phyloP scores from a whole-genome alignment of 2,113 vertebrate species.

The Corythornis vintsioides region DNA sequence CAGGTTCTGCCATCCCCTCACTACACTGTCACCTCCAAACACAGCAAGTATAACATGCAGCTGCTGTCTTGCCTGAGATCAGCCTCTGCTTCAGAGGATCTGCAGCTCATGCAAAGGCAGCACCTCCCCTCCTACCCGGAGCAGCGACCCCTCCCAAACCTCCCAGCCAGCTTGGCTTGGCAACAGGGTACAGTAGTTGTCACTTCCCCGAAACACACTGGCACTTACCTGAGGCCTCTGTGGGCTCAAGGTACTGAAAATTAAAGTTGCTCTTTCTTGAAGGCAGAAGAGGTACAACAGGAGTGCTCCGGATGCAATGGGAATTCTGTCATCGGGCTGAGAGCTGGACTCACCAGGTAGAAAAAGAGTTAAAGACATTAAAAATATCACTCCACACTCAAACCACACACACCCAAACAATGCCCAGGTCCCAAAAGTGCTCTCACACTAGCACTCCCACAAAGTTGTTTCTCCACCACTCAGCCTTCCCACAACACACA shows the following conservation, averaged over 20 bases:
- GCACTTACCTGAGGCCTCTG: not conserved
- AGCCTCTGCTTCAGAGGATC: not conserved
- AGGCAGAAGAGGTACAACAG: not conserved
- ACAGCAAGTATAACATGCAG: rapidly evolving
- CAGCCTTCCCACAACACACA: not conserved
- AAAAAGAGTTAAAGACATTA: not conserved
- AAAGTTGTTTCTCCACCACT: not conserved
- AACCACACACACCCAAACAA: not conserved
- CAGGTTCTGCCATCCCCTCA: not conserved
- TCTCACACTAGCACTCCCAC: not conserved
- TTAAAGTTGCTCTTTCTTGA: not conserved
- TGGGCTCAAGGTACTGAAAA: not conserved
- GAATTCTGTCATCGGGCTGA: not conserved
- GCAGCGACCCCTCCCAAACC: rapidly evolving
- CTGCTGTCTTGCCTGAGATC: not conserved
- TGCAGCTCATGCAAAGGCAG: not conserved
- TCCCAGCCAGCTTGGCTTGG: not conserved
- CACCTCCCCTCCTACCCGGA: rapidly evolving
- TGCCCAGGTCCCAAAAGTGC: not conserved
- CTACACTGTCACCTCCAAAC: not conserved
- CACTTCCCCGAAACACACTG: not conserved
- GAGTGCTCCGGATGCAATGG: rapidly evolving
- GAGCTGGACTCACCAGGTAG: not conserved
- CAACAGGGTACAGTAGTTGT: not conserved
- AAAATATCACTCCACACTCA: not conserved